A percentile compares a stretch with the other conserved stretches of the same genome.
Evolutionary conservation across 2,888 invertebrate species (phyloP).

Genomic region (Willowsia nigromaculata): DNA sequence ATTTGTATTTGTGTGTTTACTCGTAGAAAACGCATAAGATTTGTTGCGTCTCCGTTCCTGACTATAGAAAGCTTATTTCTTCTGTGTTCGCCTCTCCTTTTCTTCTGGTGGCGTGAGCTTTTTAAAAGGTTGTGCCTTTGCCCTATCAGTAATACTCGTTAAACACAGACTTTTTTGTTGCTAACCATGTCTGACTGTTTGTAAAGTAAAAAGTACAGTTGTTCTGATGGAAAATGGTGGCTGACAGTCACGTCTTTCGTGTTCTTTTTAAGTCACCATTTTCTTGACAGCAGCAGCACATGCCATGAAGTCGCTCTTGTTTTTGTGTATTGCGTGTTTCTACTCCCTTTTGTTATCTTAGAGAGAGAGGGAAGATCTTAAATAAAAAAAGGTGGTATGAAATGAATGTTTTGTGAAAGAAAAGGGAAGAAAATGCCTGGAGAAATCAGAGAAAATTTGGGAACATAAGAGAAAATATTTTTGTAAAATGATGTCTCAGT

Average conservation of each 20-base stretch:
- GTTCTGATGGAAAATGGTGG: conserved; percentile 37
- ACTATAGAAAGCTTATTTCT: not conserved
- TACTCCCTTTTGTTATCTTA: not conserved
- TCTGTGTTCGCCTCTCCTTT: not conserved
- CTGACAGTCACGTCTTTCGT: conserved; percentile 56
- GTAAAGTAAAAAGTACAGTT: not conserved
- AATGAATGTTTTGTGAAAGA: not conserved
- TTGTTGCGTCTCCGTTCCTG: not conserved
- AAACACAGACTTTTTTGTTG: not conserved
- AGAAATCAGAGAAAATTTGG: not conserved
- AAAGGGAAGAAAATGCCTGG: not conserved
- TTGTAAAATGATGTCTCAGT: not conserved
- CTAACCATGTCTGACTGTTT: not conserved
- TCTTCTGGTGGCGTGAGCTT: not conserved
- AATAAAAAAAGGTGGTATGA: not conserved
- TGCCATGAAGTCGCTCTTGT: not conserved
- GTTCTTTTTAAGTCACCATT: conserved; percentile 39
- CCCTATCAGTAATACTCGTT: not conserved
- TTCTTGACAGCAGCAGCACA: conserved; percentile 32
- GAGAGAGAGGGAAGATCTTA: not conserved
- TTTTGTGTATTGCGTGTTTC: not conserved
- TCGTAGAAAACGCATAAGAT: not conserved
- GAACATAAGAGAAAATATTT: not conserved
- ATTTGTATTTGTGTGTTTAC: not conserved
- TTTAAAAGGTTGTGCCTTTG: not conserved